Evolutionary conservation across 2,113 vertebrate species (phyloP), one percentile per base, ranked within the genome.

Genomic region (Benitochromis conjunctus): DNA sequence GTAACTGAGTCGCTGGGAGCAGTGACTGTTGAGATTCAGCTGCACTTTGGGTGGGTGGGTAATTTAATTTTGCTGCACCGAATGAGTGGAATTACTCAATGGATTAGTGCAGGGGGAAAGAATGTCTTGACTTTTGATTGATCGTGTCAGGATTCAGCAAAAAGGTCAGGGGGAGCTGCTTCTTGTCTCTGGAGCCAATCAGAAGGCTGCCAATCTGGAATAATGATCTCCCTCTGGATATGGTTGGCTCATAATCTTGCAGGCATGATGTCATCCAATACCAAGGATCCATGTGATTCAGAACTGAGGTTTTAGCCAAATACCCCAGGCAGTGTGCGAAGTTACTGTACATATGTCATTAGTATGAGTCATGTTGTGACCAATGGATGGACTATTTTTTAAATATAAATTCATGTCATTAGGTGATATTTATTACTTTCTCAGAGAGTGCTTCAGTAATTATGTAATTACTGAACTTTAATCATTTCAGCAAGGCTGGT

Each of bases 141-240:
- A 92, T 92, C 91, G 91, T 69, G 91, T 91, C 91, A 94, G 85
- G 92, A 91, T 93, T 93, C 85, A 83, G 84, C 89, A 89, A 79
- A 93, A 95, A 95, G 92, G 93, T 92, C 92, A 91, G 84, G 83
- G 89, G 80, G 87, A 92, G 87, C 86, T 81, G 77, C 84, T 90
- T 89, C 80, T 81, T 89, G 81, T 92, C 88, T 85, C 86, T 87
- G 69, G 69, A 87, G 71, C 93, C 94, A 94, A 94, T 92, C 90
- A 84, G 86, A 88, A 69, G 66, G 79, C 92, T 86, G 91, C 91
- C 86, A 88, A 83, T 89, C 64, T 74, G 81, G 91, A 90, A 90
- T 94, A 94, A 94, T 84, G 71, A 90, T 88, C 84, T 89, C 91
- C 88, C 92, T 71, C 85, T 78, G 91, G 93, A 93, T 90, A 57